Conservation (phyloP, 2,113 vertebrate genomes). For the Melierax canorus region DNA sequence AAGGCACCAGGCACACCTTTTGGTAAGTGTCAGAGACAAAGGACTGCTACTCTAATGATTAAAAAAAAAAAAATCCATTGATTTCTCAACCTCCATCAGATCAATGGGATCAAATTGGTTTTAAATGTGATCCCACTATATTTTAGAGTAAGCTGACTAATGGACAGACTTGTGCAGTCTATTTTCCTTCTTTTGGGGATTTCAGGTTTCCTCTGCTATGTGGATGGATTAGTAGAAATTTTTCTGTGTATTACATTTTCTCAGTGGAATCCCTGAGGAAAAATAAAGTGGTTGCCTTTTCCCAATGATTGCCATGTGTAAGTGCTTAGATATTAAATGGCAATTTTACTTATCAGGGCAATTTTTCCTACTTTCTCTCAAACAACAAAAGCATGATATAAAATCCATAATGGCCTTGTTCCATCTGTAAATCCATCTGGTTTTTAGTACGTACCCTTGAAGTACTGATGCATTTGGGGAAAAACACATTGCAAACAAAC, state of each 20-base stretch:
- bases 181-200: background rate
- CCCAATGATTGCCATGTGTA: background rate
- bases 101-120: background rate
- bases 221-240: background rate
- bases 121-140: background rate
- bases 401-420: background rate
- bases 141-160: background rate
- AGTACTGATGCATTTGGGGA: background rate
- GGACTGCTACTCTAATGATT: background rate
- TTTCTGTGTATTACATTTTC: background rate
- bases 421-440: conserved; percentile 1
- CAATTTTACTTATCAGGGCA: background rate
- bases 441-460: background rate
- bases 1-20: background rate
- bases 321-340: background rate
- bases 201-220: background rate
- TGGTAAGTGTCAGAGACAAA: background rate
- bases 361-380: background rate
- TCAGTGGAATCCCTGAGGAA: background rate
- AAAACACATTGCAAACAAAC: background rate
- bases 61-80: background rate
- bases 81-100: background rate
- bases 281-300: background rate
- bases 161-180: background rate
- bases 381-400: background rate